These are phyloP conservation scores for Pelosia muscerda DNA, from an alignment of 2,888 invertebrate species.

Conservation along the genomic window DNA sequence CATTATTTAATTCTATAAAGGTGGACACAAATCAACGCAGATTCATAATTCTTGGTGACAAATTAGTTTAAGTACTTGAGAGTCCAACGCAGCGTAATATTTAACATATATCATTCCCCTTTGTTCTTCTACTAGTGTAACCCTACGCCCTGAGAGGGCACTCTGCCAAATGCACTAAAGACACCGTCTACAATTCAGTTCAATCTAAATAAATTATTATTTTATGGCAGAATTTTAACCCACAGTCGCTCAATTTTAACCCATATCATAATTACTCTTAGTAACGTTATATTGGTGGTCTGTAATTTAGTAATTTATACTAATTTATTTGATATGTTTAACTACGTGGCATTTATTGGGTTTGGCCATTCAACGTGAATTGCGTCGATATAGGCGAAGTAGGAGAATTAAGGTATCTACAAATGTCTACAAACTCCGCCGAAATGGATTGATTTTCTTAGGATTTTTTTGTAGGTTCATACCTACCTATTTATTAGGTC, in stretches of 20 bases:
- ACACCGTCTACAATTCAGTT: conserved; percentile 47
- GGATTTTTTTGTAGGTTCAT: too few relatives aligned
- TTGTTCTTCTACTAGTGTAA: conserved; percentile 37
- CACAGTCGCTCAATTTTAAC: too few relatives aligned
- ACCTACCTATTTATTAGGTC: too few relatives aligned
- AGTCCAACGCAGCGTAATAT: conserved; percentile 42
- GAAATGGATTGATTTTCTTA: too few relatives aligned
- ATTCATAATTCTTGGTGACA: conserved; percentile 21
- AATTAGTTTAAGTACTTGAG: conserved; percentile 27
- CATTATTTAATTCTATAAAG: neutral
- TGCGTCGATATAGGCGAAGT: too few relatives aligned
- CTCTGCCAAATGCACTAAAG: conserved; percentile 58
- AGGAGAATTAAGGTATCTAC: too few relatives aligned
- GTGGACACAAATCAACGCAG: neutral
- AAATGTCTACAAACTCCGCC: too few relatives aligned
- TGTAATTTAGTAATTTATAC: neutral
- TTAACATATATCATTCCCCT: conserved; percentile 42
- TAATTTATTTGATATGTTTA: neutral
- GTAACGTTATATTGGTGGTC: neutral
- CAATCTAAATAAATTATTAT: conserved; percentile 56
- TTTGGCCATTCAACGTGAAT: neutral
- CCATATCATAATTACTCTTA: neutral
- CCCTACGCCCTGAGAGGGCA: conserved; percentile 52
- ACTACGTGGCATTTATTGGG: neutral
- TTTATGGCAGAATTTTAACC: conserved; percentile 25